Base-by-base conservation (phyloP, 2,797 vertebrate genomes). In the Malurus leucopterus region DNA sequence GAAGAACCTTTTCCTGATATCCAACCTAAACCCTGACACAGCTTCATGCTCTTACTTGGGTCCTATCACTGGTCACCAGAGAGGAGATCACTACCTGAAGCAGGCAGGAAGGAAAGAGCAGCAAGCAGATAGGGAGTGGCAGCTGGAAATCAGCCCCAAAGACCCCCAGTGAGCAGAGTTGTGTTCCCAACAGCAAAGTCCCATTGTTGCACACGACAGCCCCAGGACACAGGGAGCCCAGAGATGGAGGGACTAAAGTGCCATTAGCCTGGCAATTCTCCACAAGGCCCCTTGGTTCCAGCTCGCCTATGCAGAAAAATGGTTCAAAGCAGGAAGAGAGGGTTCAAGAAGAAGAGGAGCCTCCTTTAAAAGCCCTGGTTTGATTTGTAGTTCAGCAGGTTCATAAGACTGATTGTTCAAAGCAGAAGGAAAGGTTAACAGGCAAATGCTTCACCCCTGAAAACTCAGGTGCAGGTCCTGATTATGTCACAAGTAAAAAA, bases 401-500 rank as follows among this genome's bases (percentile, higher is more conserved):
- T 87, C 76, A 30, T 59, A 70, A 51, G 89, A 93, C 49, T 34
- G 46, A 91, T 86, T 65, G 53, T 62, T 83, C 7, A 15, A 72
- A 95, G 92, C 71, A 40, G 61, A 92, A 89, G 40, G 38, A 88
- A 73, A 92, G 93, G 93, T 94, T 93, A 95, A 94, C 9, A 0
- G 26, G 74, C 0, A 16, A 86, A 79, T 8, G 5, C 65, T 91
- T 96, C 88, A 90, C 74, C 93, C 51, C 68, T 92, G 85, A 91
- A 94, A 92, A 92, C 53, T 15, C 3, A 1, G 84, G 65, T 90
- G 75, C 51, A 11, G 5, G 27, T 93, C 50, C 68, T 84, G 77
- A 84, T 80, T 91, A 79, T 91, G 87, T 64, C 89, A 93, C 43
- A 51, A 82, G 91, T 94, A 73, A 95, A 95, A 96, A 91, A 90